Base-by-base conservation (phyloP, 2,797 vertebrate species). In the Myripristis murdjan region DNA sequence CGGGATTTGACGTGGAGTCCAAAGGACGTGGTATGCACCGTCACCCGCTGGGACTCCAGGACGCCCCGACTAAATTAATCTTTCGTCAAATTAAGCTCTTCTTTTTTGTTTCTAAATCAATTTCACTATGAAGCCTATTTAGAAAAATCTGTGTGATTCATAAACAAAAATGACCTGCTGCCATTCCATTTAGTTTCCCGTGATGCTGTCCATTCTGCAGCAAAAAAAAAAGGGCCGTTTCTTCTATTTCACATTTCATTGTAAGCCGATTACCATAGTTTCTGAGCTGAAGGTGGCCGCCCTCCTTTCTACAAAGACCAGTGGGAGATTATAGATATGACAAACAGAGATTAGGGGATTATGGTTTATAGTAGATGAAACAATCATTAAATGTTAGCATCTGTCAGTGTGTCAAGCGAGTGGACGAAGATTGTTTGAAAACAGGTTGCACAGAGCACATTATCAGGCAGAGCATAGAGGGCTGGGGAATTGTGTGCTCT, bases 321-420 rank as follows among this genome's bases (percentile, higher is more conserved):
- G 85, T 70, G 72, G 85, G 78, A 85, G 82, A 82, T 86, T 73
- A 81, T 55, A 80, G 82, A 86, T 82, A 73, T 69, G 77, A 81
- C 69, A 71, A 83, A 70, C 68, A 47, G 76, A 83, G 83, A 90
- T 91, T 85, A 86, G 78, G 59, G 86, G 84, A 87, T 92, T 89
- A 83, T 31, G 56, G 71, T 81, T 83, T 77, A 59, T 48, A 53
- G 62, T 69, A 79, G 70, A 87, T 85, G 75, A 90, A 87, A 90
- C 76, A 88, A 84, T 89, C 86, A 84, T 87, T 79, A 70, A 75
- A 83, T 75, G 72, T 80, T 72, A 72, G 75, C 71, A 52, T 75
- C 73, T 73, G 73, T 84, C 73, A 51, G 28, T 68, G 81, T 71
- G 64, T 74, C 61, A 64, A 76, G 73, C 65, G 69, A 72, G 83